Evolutionary conservation across 1,140 invertebrate species (phyloP), one percentile per base, ranked within the genome.

Genomic region (Zaprionus capensis): DNA sequence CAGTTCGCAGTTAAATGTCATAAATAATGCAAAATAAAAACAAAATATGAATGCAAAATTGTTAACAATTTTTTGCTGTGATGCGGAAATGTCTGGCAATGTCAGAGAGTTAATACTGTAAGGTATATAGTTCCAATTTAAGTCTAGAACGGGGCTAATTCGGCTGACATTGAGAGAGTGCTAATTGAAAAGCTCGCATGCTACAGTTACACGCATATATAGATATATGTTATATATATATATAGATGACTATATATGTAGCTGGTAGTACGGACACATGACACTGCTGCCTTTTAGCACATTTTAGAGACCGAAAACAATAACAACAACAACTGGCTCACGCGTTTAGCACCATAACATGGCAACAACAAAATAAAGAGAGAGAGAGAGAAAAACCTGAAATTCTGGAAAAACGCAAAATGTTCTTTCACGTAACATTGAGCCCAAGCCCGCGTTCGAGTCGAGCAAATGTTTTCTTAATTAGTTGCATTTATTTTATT

Each of bases 11-110:
- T 28, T 65, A 72, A 58, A 49, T 86, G 69, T 82, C 82, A 85
- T 87, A 80, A 86, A 82, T 77, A 87, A 87, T 87, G 82, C 71
- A 76, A 66, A 75, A 66, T 69, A 44, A 31, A 56, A 22, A 34
- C 31, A 34, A 34, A 34, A 9, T 34, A 34, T 34, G 34, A 53
- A 72, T 71, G 36, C 14, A 72, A 61, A 59, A 67, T 46, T 67
- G 22, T 71, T 68, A 79, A 22, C 34, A 44, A n/a, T 62, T 75
- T 71, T 74, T 46, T 17, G 41, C 64, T 64, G 46, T 65, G 67
- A 81, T 71, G 75, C 82, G 82, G 80, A 87, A 86, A 82, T 82
- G 76, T 82, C 76, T 69, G 26, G 7, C 58, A 49, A 46, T 41
- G 46, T n/a, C 46, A 55, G 56, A 24, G 17, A 67, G 5, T 5